Conservation (phyloP, 2,113 vertebrate species). For the Stomatorhinus ivindoensis region DNA sequence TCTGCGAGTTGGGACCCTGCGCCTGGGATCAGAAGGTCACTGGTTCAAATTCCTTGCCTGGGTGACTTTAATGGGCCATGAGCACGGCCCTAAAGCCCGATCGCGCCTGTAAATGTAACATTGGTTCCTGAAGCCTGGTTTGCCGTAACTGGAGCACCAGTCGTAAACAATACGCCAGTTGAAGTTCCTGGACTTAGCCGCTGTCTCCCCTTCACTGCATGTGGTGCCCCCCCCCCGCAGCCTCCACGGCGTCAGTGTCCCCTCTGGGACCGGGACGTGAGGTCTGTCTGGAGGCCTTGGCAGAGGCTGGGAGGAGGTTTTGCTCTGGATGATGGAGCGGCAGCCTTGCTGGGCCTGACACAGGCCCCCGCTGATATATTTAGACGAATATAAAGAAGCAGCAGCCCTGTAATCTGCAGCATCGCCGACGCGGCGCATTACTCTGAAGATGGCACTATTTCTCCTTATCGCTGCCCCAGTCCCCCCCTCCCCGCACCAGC, state of each 20-base stretch:
- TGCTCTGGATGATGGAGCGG: constrained; percentile 50
- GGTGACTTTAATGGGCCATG: not conserved
- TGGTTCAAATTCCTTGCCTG: not conserved
- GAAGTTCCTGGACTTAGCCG: not conserved
- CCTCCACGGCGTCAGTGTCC: not conserved
- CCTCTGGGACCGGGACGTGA: constrained; percentile 19
- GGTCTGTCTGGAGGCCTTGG: not conserved
- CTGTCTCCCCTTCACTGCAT: not conserved
- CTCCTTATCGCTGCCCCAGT: constrained; percentile 52
- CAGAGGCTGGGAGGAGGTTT: constrained; percentile 41
- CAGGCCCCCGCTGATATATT: constrained; percentile 55
- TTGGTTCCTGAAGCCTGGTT: not conserved
- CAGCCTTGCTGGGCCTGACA: constrained; percentile 47
- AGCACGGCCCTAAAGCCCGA: not conserved
- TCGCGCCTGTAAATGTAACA: not conserved
- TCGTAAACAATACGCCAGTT: not conserved
- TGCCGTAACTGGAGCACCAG: not conserved
- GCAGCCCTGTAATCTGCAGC: constrained; percentile 48
- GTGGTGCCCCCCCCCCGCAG: not conserved
- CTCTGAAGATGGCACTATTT: constrained; percentile 56
- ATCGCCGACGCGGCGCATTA: constrained; percentile 54
- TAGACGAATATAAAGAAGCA: constrained; percentile 54
- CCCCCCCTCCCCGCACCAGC: constrained; percentile 38
- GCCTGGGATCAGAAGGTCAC: not conserved
- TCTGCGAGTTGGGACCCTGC: not conserved